A percentile compares a stretch with the other conserved stretches of the same genome.
phyloP scores from a whole-genome alignment of 2,113 vertebrate species.

The Archilochus colubris region DNA sequence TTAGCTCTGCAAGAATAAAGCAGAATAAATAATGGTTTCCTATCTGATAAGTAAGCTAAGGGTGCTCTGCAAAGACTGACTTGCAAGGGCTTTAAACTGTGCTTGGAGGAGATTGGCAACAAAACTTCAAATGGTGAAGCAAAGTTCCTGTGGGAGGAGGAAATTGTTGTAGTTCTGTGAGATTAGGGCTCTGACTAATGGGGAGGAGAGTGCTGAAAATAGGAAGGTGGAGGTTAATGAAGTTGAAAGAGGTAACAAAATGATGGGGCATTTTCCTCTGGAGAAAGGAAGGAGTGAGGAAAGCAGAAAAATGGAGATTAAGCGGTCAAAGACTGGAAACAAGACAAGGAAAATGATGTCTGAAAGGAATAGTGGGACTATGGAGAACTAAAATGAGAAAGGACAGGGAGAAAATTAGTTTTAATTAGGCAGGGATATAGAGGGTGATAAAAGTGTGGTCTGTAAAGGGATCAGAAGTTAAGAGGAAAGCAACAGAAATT shows the following conservation, averaged over 20 bases:
- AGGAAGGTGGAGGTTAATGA: neutral
- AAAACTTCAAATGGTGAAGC: neutral
- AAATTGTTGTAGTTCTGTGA: neutral
- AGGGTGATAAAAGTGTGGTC: neutral
- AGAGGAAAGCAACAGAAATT: neutral
- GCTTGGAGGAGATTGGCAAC: neutral
- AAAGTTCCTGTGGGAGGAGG: neutral
- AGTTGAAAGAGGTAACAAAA: neutral
- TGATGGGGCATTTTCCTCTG: neutral
- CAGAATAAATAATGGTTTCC: neutral
- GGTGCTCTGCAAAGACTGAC: neutral
- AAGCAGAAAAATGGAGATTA: neutral
- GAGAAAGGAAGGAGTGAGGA: neutral
- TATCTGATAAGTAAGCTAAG: neutral
- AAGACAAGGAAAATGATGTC: neutral
- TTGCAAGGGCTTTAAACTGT: neutral
- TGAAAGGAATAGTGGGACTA: neutral
- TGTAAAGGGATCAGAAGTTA: neutral
- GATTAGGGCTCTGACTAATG: neutral
- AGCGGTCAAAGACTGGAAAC: neutral
- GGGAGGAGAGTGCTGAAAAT: neutral
- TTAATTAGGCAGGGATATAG: neutral
- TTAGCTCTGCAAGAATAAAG: neutral
- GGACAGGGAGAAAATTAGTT: neutral
- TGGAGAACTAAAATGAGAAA: neutral